Base-by-base conservation (phyloP, 2,797 vertebrate species). In the Salmo trutta region DNA sequence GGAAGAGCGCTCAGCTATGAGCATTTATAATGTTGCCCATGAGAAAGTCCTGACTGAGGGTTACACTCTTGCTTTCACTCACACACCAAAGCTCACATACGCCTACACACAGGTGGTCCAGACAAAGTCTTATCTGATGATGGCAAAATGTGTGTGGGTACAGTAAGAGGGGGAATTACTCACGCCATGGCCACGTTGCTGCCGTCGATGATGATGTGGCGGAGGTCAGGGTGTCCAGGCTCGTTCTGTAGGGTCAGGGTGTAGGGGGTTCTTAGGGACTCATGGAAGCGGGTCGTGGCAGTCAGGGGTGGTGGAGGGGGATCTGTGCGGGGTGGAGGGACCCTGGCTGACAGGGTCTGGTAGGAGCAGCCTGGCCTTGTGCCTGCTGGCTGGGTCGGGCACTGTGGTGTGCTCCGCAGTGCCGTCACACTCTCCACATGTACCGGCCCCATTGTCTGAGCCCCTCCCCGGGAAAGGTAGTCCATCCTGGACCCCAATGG, bases 111-210 rank as follows among this genome's bases (percentile, higher is more conserved):
- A 73, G 56, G 64, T 77, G 83, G 83, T 81, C 2, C 75, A 83
- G 78, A 84, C 71, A 79, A 12, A 47, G 24, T 65, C 64, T 65
- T 19, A 79, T 67, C 65, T 81, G 31, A 75, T 77, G 12, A 54
- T 3, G 81, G 82, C 83, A 80, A 82, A 77, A 54, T 82, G 56
- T 16, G 69, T 21, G 17, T 64, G 62, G 21, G 59, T 10, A 15
- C 31, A 53, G 33, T 76, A 69, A 78, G 36, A 67, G 70, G 36
- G 59, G 16, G 21, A 2, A 2, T 77, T 73, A 98, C 98, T 98
- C 89, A 99, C 98, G 96, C 92, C 91, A 99, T 98, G 0, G 98
- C 97, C 81, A 99, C 96, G 19, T 99, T 99, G 92, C 98, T 99
- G 83, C 98, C 98, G 41, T 99, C 98, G 75, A 99, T 99, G 84